Percentiles rank a stretch among this genome's conserved stretches.
Evolutionary conservation across 2,888 invertebrate genomes (phyloP).

Genomic region (Idaea dimidiata): DNA sequence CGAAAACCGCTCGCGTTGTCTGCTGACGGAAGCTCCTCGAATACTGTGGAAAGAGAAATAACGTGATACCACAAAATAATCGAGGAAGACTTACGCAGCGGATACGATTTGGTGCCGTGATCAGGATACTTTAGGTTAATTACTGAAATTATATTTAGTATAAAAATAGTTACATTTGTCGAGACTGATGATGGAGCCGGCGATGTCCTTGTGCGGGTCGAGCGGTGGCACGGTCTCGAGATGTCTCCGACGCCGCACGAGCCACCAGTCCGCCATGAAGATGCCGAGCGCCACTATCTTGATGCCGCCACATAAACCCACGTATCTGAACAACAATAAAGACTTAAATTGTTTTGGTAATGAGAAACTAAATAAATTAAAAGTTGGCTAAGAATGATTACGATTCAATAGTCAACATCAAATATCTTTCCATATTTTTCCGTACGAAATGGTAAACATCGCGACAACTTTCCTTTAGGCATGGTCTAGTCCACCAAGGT

Average conservation of each 20-base stretch:
- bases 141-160: neutral
- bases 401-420: no score
- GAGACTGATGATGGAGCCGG: conserved; percentile 91
- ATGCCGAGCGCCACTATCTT: conserved; percentile 93
- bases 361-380: neutral
- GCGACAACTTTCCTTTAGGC: no score
- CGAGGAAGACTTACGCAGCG: no score
- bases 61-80: no score
- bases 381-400: no score
- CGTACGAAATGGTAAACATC: no score
- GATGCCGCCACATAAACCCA: conserved; percentile 93
- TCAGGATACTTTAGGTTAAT: no score
- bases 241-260: conserved; percentile 87
- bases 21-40: conserved; percentile 85
- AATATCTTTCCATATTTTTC: no score
- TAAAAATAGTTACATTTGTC: conserved; percentile 86
- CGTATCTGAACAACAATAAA: conserved; percentile 81
- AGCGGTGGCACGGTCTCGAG: conserved; percentile 81
- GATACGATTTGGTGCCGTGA: no score
- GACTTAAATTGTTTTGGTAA: neutral
- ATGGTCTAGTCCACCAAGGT: no score
- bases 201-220: conserved; percentile 81
- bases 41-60: conserved; percentile 73
- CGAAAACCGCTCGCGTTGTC: conserved; percentile 76
- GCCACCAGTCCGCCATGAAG: conserved; percentile 94